Conservation (phyloP, 64 coral and sea anemone species). For the Anthopleura sola region DNA sequence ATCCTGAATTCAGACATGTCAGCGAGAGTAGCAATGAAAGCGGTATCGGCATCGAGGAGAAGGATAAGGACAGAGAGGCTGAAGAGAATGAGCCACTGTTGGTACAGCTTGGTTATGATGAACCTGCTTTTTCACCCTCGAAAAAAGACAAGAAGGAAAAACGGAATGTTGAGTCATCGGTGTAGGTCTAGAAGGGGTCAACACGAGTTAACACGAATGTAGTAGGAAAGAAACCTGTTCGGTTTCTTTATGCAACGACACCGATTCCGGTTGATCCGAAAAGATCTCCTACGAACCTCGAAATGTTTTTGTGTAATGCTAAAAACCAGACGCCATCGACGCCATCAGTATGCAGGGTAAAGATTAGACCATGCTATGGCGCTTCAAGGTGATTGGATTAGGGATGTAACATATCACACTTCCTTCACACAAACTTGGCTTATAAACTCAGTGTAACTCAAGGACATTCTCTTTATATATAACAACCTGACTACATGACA, state of each 20-base stretch:
- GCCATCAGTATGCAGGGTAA: too few relatives aligned
- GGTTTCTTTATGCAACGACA: background rate
- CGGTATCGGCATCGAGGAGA: conserved; percentile 12
- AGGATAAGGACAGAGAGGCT: background rate
- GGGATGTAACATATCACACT: too few relatives aligned
- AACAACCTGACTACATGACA: too few relatives aligned
- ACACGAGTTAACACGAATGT: background rate
- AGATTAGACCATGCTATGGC: too few relatives aligned
- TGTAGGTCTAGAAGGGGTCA: background rate
- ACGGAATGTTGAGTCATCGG: background rate
- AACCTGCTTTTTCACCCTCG: background rate
- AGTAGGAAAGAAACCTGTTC: background rate
- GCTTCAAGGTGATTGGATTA: too few relatives aligned
- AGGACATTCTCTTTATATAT: too few relatives aligned
- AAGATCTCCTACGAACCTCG: background rate
- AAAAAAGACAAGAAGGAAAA: background rate
- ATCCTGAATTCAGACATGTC: background rate
- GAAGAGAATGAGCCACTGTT: conserved; percentile 9
- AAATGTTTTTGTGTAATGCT: background rate
- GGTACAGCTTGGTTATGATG: background rate
- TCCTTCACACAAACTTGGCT: too few relatives aligned
- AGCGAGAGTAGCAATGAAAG: conserved; percentile 19
- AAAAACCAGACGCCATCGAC: background rate
- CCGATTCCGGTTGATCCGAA: background rate
- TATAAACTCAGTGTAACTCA: too few relatives aligned